Conservation (phyloP, 30 jellyfish, hydroid and myxozoan species). For the Nemopilema nomurai region DNA sequence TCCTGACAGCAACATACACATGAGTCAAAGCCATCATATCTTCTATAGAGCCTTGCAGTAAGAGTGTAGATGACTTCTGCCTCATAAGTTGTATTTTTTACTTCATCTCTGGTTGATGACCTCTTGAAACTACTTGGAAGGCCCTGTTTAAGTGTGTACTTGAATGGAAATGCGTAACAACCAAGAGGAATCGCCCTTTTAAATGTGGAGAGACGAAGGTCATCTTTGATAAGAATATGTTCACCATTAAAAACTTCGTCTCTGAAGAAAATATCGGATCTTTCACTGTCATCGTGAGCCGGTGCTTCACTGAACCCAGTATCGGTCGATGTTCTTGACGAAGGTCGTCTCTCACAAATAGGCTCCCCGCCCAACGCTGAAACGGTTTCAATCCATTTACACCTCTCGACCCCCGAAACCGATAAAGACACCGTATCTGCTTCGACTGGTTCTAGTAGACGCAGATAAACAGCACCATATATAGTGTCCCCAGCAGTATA, state of each 20-base stretch:
- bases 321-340: constrained; percentile 15
- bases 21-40: background rate
- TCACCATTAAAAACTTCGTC: constrained; percentile 35
- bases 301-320: constrained; percentile 32
- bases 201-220: constrained; percentile 4
- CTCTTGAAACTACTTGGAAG: constrained; percentile 55
- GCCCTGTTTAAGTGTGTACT: constrained; percentile 47
- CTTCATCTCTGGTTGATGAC: constrained; percentile 29
- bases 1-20: background rate
- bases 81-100: constrained; percentile 33
- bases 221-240: background rate
- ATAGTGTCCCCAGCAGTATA: constrained; percentile 48
- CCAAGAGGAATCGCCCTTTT: constrained; percentile 58
- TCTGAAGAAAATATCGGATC: background rate
- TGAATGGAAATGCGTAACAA: constrained; percentile 67
- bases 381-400: constrained; percentile 35
- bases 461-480: constrained; percentile 56
- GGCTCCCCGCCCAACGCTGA: constrained; percentile 3
- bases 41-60: constrained; percentile 36
- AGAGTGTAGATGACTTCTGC: constrained; percentile 31
- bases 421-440: constrained; percentile 27
- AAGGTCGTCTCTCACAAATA: constrained; percentile 5
- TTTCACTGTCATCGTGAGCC: background rate
- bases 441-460: constrained; percentile 42
- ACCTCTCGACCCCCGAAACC: constrained; percentile 26